phyloP scores from a whole-genome alignment of 1,140 invertebrate genomes.

The Trichonephila clavipes region DNA sequence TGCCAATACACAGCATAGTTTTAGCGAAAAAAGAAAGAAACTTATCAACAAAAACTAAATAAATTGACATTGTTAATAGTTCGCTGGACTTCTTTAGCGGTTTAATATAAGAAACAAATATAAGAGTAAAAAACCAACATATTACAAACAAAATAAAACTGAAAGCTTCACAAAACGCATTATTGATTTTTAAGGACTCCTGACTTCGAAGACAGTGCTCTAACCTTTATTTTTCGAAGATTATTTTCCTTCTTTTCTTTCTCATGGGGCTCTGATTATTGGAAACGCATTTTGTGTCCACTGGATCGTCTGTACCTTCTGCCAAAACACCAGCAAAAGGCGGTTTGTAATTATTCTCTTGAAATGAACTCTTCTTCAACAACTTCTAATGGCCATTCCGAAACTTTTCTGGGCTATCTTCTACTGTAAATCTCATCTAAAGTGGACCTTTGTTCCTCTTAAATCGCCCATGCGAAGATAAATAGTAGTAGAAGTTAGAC shows the following conservation, averaged over 20 bases:
- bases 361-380: constrained; percentile 31
- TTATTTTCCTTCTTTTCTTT: constrained; percentile 2
- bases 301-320: constrained; percentile 22
- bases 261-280: constrained; percentile 34
- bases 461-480: constrained; percentile 50
- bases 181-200: constrained; percentile 55
- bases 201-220: constrained; percentile 44
- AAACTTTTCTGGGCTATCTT: constrained; percentile 21
- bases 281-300: constrained; percentile 57
- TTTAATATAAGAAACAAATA: constrained; percentile 50
- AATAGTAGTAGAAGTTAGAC: constrained; percentile 30
- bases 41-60: background rate
- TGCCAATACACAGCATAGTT: background rate
- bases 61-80: constrained; percentile 49
- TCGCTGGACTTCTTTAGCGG: constrained; percentile 36
- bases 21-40: background rate
- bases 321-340: constrained; percentile 7
- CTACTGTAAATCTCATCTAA: constrained; percentile 46
- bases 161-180: constrained; percentile 15
- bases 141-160: constrained; percentile 45
- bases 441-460: constrained; percentile 3
- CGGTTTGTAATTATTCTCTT: constrained; percentile 54
- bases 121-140: constrained; percentile 37
- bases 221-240: constrained; percentile 51
- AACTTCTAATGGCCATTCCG: constrained; percentile 36